phyloP scores from a whole-genome alignment of 2,888 invertebrate species.

The Lymantria dispar region DNA sequence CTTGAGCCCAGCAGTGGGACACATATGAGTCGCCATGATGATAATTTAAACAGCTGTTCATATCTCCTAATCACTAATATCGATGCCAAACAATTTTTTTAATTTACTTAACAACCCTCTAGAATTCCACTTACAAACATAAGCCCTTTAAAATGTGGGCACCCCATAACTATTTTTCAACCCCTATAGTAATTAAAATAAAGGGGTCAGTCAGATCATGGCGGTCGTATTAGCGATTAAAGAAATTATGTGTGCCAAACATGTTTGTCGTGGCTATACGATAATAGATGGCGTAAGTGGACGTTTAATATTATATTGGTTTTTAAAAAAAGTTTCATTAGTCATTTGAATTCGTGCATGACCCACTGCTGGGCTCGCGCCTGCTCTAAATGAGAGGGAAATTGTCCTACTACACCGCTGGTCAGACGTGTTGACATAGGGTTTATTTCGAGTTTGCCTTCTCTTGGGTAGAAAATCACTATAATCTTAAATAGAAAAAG shows the following conservation, averaged over 20 bases:
- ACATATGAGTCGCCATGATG: too few relatives aligned
- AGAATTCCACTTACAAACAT: conserved; percentile 11
- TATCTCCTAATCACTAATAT: neutral
- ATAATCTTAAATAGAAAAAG: too few relatives aligned
- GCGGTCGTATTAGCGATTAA: neutral
- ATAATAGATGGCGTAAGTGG: conserved; percentile 16
- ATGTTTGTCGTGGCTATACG: neutral
- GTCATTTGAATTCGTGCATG: too few relatives aligned
- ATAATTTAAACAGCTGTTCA: neutral
- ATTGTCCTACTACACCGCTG: too few relatives aligned
- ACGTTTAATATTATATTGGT: neutral
- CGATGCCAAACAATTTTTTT: conserved; percentile 8
- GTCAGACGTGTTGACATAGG: too few relatives aligned
- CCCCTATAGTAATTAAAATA: conserved; percentile 19
- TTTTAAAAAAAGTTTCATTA: neutral
- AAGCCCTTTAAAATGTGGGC: conserved; percentile 26
- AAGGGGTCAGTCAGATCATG: conserved; percentile 11
- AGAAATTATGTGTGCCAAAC: neutral
- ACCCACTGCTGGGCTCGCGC: too few relatives aligned
- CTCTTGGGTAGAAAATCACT: too few relatives aligned
- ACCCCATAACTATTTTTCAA: conserved; percentile 18
- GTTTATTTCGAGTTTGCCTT: too few relatives aligned
- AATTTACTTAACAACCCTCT: conserved; percentile 16
- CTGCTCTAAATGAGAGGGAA: too few relatives aligned
- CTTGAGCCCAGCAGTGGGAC: too few relatives aligned